These are phyloP conservation scores for Myotis brandtii DNA, from an alignment of 2,113 vertebrate species.

Conservation along the genomic window DNA sequence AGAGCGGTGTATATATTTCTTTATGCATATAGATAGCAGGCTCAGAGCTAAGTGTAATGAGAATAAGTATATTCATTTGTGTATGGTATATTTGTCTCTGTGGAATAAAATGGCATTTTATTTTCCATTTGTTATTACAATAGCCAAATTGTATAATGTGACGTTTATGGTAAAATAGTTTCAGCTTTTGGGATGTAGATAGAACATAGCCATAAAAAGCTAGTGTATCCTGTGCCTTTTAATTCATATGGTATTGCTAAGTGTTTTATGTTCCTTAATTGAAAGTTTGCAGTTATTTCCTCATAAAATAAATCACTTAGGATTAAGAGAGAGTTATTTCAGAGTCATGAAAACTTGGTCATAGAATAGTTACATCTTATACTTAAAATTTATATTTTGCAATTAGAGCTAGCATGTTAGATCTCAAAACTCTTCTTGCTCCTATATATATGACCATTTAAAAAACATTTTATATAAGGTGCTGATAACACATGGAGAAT, in stretches of 20 bases:
- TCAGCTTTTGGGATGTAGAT: slow-evolving; percentile 24
- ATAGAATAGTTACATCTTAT: not conserved
- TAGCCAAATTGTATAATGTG: slow-evolving; percentile 39
- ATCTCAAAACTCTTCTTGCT: not conserved
- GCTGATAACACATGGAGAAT: not conserved
- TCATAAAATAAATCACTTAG: slow-evolving; percentile 13
- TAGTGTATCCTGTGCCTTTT: not conserved
- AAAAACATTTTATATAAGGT: slow-evolving; percentile 32
- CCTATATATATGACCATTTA: not conserved
- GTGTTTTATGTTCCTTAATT: slow-evolving; percentile 25
- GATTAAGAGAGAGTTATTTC: slow-evolving; percentile 53
- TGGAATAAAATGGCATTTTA: not conserved
- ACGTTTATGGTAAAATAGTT: slow-evolving; percentile 45
- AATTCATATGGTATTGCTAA: slow-evolving; percentile 20
- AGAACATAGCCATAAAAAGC: not conserved
- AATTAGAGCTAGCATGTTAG: not conserved
- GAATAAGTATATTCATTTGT: not conserved
- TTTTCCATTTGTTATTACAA: slow-evolving; percentile 38
- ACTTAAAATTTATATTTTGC: slow-evolving; percentile 20
- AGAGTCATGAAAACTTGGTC: not conserved
- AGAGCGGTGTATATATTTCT: not conserved
- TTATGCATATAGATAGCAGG: slow-evolving; percentile 11
- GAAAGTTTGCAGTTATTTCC: slow-evolving; percentile 12
- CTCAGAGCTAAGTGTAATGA: not conserved
- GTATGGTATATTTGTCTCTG: not conserved